Evolutionary conservation across 2,113 vertebrate genomes (phyloP).

Genomic region (Hypomesus transpacificus): DNA sequence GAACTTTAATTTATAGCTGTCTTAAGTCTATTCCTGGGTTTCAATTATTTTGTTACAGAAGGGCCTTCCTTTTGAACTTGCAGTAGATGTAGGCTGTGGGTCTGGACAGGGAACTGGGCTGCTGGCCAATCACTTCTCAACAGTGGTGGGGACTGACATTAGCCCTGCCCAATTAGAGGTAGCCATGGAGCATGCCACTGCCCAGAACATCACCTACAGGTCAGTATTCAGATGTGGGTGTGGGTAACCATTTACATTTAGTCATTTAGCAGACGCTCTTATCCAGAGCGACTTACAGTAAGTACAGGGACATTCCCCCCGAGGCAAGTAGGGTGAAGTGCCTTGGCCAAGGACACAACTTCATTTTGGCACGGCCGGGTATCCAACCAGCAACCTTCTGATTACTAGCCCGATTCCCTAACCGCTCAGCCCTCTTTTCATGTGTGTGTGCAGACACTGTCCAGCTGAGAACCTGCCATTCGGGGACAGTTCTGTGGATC

Average conservation of each 20-base stretch:
- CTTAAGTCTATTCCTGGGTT: no score
- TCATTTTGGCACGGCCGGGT: no score
- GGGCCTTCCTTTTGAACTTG: slow-evolving; percentile 58
- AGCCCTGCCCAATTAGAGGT: slow-evolving; percentile 77
- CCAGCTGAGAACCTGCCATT: slow-evolving; percentile 76
- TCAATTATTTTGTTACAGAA: slow-evolving; percentile 46
- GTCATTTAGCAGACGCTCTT: no score
- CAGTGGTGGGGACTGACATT: slow-evolving; percentile 77
- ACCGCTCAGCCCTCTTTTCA: no score
- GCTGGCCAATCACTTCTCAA: slow-evolving; percentile 70
- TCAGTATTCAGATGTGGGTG: slow-evolving; percentile 40
- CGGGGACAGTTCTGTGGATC: slow-evolving; percentile 65
- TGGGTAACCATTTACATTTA: no score
- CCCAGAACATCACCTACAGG: slow-evolving; percentile 73
- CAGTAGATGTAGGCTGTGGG: slow-evolving; percentile 80
- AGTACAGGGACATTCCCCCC: no score
- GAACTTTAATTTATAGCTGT: no score
- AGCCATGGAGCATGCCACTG: slow-evolving; percentile 47
- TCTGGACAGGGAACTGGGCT: slow-evolving; percentile 76
- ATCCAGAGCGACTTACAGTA: no score
- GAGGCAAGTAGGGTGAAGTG: no score
- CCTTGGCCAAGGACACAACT: no score
- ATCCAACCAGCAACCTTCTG: no score
- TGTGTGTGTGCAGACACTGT: slow-evolving; percentile 51
- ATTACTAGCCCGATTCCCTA: no score